Evolutionary conservation across 2,888 invertebrate genomes (phyloP).

Genomic region (Apodemia zela): DNA sequence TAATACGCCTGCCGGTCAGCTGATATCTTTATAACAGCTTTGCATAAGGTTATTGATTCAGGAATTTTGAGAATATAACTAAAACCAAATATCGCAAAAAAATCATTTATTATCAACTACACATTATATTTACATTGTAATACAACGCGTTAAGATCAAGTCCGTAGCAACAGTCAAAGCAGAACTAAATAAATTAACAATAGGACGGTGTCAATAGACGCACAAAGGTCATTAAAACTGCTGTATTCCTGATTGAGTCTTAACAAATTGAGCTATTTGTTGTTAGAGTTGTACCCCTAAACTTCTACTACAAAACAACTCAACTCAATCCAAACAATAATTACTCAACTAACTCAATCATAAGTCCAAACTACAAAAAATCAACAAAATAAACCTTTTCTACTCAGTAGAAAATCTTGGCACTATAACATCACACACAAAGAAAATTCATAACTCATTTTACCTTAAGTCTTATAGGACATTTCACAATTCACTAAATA

Average conservation of each 20-base stretch:
- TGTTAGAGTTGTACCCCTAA: neutral
- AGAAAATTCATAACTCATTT: neutral
- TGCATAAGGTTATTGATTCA: too few relatives aligned
- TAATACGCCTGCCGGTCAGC: too few relatives aligned
- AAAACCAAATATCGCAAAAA: constrained; percentile 50
- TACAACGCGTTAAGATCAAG: constrained; percentile 75
- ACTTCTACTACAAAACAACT: constrained; percentile 15
- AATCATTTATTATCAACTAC: constrained; percentile 66
- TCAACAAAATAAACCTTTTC: constrained; percentile 6
- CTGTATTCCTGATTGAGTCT: constrained; percentile 22
- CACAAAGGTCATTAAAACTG: constrained; percentile 43
- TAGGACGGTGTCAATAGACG: constrained; percentile 43
- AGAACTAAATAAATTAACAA: constrained; percentile 65
- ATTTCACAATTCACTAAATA: neutral
- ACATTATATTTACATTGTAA: constrained; percentile 73
- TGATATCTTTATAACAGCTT: too few relatives aligned
- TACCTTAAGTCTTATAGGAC: neutral
- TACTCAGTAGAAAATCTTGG: constrained; percentile 13
- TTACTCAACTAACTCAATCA: constrained; percentile 5
- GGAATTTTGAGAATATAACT: constrained; percentile 20
- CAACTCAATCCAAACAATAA: constrained; percentile 18
- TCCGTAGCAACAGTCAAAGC: constrained; percentile 78
- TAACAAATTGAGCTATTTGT: constrained; percentile 15
- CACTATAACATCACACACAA: neutral
- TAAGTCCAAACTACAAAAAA: constrained; percentile 1